Evolutionary conservation across 2,888 invertebrate genomes (phyloP), one percentile per base, ranked within the genome.

Genomic region (Incurvaria masculella): DNA sequence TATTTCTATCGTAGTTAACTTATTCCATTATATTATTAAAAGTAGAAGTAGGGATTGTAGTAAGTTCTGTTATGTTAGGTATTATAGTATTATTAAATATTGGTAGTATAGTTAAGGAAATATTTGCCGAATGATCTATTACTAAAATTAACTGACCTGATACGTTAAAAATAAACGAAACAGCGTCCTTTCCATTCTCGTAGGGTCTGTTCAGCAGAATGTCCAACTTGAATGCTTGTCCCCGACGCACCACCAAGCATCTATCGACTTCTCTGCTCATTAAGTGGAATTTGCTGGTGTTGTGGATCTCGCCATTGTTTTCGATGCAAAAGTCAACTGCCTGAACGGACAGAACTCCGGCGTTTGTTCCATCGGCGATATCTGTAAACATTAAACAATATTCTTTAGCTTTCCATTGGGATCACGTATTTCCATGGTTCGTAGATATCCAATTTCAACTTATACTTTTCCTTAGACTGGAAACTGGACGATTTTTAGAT

Each of bases 121-220:
- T n/a, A n/a, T n/a, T n/a, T n/a, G n/a, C n/a, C n/a, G n/a, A n/a
- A n/a, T n/a, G n/a, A n/a, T n/a, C n/a, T n/a, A n/a, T n/a, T n/a
- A n/a, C n/a, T n/a, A n/a, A n/a, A n/a, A n/a, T n/a, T 39, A 44
- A 52, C 64, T 56, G 68, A 81, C 89, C 90, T 61, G 84, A 81
- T 19, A 91, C 85, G 44, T 87, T 87, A 63, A 94, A 93, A 49
- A 94, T 88, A 57, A 94, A 86, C 38, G 91, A 91, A 42, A 95
- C 78, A 6, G 88, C 91, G 69, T 95, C 94, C 60, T 75, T 83
- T 16, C 78, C 79, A 18, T 85, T 81, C 58, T 88, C 84, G 65
- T 87, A 95, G 14, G 87, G 83, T 45, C 92, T 81, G 60, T 86
- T 90, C 50, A 94, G 81, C 14, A 81, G 80, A 47, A 95, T 74